Evolutionary conservation across 1,140 invertebrate species (phyloP), one percentile per base, ranked within the genome.

Genomic region (Drosophila seguyi): DNA sequence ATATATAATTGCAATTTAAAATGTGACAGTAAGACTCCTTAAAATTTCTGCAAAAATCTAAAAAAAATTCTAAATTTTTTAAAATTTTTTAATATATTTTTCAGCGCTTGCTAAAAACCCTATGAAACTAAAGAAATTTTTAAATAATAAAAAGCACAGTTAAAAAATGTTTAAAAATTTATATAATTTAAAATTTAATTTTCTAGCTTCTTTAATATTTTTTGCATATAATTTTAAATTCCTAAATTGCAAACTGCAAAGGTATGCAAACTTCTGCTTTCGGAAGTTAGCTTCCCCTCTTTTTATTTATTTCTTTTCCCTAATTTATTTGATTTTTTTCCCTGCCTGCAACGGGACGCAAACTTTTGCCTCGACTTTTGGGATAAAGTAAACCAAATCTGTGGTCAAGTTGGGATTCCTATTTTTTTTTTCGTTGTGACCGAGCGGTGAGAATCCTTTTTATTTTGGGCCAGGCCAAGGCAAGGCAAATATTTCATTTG

Each of bases 401-500:
- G 66, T 22, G 66, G 61, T 50, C 29, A 66, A 66, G 47, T 38
- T 69, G 66, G 66, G 38, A 31, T 29, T 36, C 38, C n/a, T n/a
- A n/a, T n/a, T n/a, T 16, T 38, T 65, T 52, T 29, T 13, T 34
- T 13, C 4, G 10, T 34, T 13, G 31, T 34, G 10, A 10, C 31
- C 31, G 10, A 34, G 31, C 31, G 31, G 14, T 14, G n/a, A n/a
- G 22, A 63, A 63, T 45, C 61, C 61, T 29, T 52, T 66, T 42
- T 47, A 31, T 65, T 27, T 14, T 14, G 8, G n/a, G 7, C 0
- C 6, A n/a, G n/a, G 5, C 22, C 10, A 16, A 13, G 22, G 20
- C 8, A 59, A 45, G 14, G n/a, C 13, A 68, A 67, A 52, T 67
- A 66, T 68, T 69, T 72, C 18, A 69, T 57, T 72, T 69, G 47